Conservation (phyloP, 2,113 vertebrate genomes). For the Melanocharis versteri region DNA sequence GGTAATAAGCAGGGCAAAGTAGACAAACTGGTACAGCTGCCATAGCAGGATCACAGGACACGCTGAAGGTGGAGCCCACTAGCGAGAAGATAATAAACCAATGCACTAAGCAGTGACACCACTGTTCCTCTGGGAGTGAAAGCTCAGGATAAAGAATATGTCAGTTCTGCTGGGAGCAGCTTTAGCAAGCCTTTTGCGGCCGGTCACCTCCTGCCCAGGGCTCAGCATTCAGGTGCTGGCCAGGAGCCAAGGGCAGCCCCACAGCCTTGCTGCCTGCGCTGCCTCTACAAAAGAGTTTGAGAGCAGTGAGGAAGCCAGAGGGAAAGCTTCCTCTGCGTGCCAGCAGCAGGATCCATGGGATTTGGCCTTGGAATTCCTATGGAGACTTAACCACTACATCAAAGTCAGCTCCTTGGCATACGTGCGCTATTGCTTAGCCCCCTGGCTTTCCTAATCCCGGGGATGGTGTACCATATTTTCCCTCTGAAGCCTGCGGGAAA, state of each 20-base stretch:
- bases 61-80: accelerated
- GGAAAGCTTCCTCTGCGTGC: not conserved
- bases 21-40: not conserved
- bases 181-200: not conserved
- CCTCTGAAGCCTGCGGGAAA: not conserved
- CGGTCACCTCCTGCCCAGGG: not conserved
- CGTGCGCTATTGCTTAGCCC: not conserved
- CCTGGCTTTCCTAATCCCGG: not conserved
- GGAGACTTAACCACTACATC: not conserved
- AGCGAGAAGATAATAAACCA: not conserved
- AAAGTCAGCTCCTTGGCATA: not conserved
- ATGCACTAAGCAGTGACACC: not conserved
- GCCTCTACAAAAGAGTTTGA: not conserved
- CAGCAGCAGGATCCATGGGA: not conserved
- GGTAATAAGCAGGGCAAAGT: not conserved
- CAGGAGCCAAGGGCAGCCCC: not conserved
- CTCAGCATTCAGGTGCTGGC: not conserved
- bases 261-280: not conserved
- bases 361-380: slow-evolving; percentile 8
- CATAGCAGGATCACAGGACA: not conserved
- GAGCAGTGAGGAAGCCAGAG: not conserved
- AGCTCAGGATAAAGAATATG: not conserved
- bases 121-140: not conserved
- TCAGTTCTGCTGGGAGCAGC: not conserved
- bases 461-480: not conserved